Percentiles rank a stretch among this genome's conserved stretches.
Conservation (phyloP, 2,888 invertebrate species). For the Drosophila kokeensis region DNA sequence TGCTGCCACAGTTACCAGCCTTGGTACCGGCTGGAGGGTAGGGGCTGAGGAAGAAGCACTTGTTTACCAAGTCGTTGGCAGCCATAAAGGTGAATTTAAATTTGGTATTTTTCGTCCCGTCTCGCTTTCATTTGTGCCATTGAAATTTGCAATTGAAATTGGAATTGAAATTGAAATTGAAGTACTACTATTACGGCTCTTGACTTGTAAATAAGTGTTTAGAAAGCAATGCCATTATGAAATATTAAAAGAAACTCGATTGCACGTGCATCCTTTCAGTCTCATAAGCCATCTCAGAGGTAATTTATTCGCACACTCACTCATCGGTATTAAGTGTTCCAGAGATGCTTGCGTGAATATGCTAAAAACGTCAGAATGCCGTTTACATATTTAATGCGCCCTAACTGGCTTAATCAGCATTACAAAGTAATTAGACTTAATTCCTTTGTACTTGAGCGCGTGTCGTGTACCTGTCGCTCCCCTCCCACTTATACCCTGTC, state of each 20-base stretch:
- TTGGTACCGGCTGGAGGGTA: background rate
- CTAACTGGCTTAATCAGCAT: conserved; percentile 79
- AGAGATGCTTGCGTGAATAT: conserved; percentile 48
- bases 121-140: conserved; percentile 48
- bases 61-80: conserved; percentile 56
- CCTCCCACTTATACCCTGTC: background rate
- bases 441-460: conserved; percentile 71
- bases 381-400: conserved; percentile 75
- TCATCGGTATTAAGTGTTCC: background rate
- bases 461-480: conserved; percentile 23
- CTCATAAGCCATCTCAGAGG: background rate
- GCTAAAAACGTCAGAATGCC: conserved; percentile 60
- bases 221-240: conserved; percentile 22
- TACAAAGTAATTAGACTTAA: conserved; percentile 81
- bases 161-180: conserved; percentile 19
- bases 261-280: conserved; percentile 2
- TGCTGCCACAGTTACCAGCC: conserved; percentile 27
- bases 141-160: conserved; percentile 60
- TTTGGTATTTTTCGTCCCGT: conserved; percentile 48
- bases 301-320: background rate
- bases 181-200: conserved; percentile 8
- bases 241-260: conserved; percentile 9
- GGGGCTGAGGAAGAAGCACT: conserved; percentile 9
- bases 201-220: conserved; percentile 35
- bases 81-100: conserved; percentile 78